Percentiles rank a stretch among this genome's conserved stretches.
Evolutionary conservation across 2,797 vertebrate genomes (phyloP).

Genomic region (Sphaeramia orbicularis): DNA sequence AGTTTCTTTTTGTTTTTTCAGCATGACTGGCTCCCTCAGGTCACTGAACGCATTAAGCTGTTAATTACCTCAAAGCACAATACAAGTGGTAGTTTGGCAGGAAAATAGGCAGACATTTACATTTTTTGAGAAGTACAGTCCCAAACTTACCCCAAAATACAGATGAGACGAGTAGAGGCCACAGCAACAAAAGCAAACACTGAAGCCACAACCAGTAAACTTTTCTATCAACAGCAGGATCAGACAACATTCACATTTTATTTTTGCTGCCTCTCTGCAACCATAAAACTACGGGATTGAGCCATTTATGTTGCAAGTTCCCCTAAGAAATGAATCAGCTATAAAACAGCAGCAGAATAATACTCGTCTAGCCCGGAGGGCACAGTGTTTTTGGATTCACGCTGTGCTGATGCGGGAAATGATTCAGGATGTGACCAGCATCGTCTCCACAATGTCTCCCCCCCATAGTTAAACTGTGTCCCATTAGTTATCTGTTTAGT

Average conservation of each 20-base stretch:
- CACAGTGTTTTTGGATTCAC: constrained; percentile 60
- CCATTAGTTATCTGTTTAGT: constrained; percentile 63
- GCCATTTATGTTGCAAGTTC: constrained; percentile 62
- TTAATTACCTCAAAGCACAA: constrained; percentile 81
- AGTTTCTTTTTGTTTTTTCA: constrained; percentile 60
- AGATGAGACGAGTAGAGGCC: constrained; percentile 7
- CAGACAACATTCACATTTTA: constrained; percentile 61
- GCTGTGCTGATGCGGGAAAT: constrained; percentile 68
- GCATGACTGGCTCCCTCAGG: constrained; percentile 73
- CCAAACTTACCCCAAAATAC: constrained; percentile 18
- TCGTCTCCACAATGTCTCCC: constrained; percentile 41
- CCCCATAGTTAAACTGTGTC: constrained; percentile 60
- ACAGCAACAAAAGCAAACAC: constrained; percentile 11
- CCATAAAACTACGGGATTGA: constrained; percentile 71
- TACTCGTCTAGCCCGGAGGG: constrained; percentile 53
- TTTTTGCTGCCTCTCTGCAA: constrained; percentile 63
- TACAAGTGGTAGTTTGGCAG: constrained; percentile 69
- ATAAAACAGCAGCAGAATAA: constrained; percentile 72
- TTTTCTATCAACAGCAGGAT: constrained; percentile 40
- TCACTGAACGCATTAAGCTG: constrained; percentile 72
- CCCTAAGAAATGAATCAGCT: constrained; percentile 76
- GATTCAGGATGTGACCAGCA: constrained; percentile 64
- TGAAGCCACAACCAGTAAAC: constrained; percentile 53
- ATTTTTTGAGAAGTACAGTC: constrained; percentile 34
- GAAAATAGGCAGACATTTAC: constrained; percentile 36